These are phyloP conservation scores for Bombus picipes DNA, from an alignment of 1,140 invertebrate genomes.

Conservation along the genomic window DNA sequence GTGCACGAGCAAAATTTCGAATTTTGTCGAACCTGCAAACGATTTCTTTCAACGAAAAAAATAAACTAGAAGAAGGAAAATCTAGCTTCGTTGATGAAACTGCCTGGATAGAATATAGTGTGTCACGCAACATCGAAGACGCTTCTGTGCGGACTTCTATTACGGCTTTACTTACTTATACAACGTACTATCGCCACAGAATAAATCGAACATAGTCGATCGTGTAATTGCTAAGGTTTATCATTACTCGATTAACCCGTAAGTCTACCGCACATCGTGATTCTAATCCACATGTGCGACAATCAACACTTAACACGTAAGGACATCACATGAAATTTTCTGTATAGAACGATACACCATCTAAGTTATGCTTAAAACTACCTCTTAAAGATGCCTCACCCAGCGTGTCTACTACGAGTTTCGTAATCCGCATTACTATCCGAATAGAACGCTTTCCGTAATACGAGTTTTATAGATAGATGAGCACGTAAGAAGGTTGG, in stretches of 20 bases:
- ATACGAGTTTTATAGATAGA: slow-evolving; percentile 16
- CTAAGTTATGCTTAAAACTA: slow-evolving; percentile 55
- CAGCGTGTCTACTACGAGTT: slow-evolving; percentile 23
- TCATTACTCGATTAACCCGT: slow-evolving; percentile 51
- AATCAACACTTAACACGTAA: slow-evolving; percentile 73
- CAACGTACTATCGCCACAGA: slow-evolving; percentile 22
- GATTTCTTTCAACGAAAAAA: not conserved
- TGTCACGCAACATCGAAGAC: not conserved
- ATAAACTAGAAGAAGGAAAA: not conserved
- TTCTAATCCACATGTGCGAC: slow-evolving; percentile 62
- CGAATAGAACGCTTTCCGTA: not conserved
- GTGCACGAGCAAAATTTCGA: not conserved
- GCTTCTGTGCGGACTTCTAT: not conserved
- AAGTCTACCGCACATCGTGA: slow-evolving; percentile 57
- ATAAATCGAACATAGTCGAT: slow-evolving; percentile 41
- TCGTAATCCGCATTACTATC: slow-evolving; percentile 4
- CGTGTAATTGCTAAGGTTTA: slow-evolving; percentile 46
- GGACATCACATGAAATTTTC: slow-evolving; percentile 72
- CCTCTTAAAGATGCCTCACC: slow-evolving; percentile 51
- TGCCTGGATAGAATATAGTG: not conserved
- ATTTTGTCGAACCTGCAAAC: not conserved
- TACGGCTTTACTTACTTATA: not conserved
- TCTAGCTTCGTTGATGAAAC: not conserved
- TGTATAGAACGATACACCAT: slow-evolving; percentile 57
- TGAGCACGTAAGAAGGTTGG: slow-evolving; percentile 1